Evolutionary conservation across 2,797 vertebrate species (phyloP).

Genomic region (Clamator glandarius): DNA sequence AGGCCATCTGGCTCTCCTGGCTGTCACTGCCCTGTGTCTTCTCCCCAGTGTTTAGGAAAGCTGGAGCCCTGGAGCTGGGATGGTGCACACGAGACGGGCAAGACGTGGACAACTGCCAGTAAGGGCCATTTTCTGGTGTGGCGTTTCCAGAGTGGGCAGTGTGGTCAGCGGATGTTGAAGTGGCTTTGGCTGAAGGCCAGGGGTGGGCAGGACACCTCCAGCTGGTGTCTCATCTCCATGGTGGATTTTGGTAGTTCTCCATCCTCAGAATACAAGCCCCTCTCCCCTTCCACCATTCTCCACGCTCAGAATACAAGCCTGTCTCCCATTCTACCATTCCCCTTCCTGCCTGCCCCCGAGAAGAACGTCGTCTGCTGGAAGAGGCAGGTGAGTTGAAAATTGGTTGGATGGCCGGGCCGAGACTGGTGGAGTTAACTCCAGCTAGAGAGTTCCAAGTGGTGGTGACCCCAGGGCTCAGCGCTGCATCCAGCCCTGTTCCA

Average conservation of each 20-base stretch:
- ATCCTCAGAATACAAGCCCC: too few species aligned
- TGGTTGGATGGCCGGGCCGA: too few species aligned
- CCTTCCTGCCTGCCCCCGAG: background rate
- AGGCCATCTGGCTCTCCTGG: background rate
- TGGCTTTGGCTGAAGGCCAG: background rate
- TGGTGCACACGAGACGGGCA: too few species aligned
- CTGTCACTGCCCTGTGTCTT: fast-evolving
- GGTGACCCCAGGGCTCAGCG: too few species aligned
- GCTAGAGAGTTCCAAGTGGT: too few species aligned
- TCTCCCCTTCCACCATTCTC: too few species aligned
- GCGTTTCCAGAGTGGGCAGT: fast-evolving
- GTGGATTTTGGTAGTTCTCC: background rate
- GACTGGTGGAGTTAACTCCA: too few species aligned
- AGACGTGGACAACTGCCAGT: fast-evolving
- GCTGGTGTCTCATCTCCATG: background rate
- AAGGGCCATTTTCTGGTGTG: fast-evolving
- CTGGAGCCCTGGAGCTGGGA: background rate
- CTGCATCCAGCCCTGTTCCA: too few species aligned
- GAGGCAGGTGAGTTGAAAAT: background rate
- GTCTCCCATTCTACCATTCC: background rate
- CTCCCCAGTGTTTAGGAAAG: background rate
- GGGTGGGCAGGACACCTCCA: background rate
- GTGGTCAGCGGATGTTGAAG: background rate
- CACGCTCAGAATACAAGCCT: background rate
- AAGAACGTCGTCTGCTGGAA: background rate